A percentile compares a stretch with the other conserved stretches of the same genome.
phyloP scores from a whole-genome alignment of 2,113 vertebrate species.

The Pycnonotus jocosus region DNA sequence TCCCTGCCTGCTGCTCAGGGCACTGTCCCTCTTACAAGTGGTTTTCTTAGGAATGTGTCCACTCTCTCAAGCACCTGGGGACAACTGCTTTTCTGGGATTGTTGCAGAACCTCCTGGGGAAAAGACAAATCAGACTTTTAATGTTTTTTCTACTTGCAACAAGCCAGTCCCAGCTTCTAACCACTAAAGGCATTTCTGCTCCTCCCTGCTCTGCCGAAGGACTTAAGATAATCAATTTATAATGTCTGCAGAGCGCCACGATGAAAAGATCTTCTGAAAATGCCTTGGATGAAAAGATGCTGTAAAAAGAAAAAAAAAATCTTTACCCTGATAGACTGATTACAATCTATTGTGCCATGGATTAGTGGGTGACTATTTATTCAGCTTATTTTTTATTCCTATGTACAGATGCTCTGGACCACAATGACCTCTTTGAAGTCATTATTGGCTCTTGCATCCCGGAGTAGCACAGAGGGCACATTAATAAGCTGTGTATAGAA shows the following conservation, averaged over 20 bases:
- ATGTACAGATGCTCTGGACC: slow-evolving; percentile 41
- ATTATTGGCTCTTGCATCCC: slow-evolving; percentile 51
- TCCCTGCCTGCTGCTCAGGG: neutral
- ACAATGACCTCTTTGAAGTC: slow-evolving; percentile 48
- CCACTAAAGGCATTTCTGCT: slow-evolving; percentile 34
- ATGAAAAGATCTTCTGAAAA: slow-evolving; percentile 49
- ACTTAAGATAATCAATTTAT: slow-evolving; percentile 54
- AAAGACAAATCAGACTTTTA: slow-evolving; percentile 35
- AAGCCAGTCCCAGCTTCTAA: neutral
- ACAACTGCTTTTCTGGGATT: slow-evolving; percentile 12
- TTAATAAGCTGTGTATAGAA: slow-evolving; percentile 56
- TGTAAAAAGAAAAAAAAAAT: slow-evolving; percentile 9
- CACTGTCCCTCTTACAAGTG: neutral
- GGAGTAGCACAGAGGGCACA: slow-evolving; percentile 33
- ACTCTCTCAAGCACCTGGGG: neutral
- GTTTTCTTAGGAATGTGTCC: neutral
- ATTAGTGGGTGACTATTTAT: slow-evolving; percentile 42
- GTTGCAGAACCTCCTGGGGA: neutral
- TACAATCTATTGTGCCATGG: slow-evolving; percentile 49
- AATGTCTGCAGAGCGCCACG: slow-evolving; percentile 19
- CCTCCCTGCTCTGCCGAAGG: slow-evolving; percentile 1
- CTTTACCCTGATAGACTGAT: slow-evolving; percentile 54
- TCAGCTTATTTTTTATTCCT: slow-evolving; percentile 51
- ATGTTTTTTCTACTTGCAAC: slow-evolving; percentile 41
- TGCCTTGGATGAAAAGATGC: slow-evolving; percentile 29